phyloP scores from a whole-genome alignment of 2,797 vertebrate species.

The Aselliscus stoliczkanus region DNA sequence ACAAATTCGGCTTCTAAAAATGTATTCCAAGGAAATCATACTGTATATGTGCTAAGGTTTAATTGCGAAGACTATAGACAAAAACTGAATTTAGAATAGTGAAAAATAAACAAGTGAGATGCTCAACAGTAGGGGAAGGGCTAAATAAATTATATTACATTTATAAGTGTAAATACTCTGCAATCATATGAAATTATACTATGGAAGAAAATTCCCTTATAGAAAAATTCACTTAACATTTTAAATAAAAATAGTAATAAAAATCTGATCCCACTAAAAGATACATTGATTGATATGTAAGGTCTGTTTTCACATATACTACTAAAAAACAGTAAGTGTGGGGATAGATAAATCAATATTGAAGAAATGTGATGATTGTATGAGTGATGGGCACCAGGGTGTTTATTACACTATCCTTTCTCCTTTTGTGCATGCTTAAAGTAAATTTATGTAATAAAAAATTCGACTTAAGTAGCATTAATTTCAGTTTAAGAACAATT shows the following conservation, averaged over 20 bases:
- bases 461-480: neutral
- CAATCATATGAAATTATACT: neutral
- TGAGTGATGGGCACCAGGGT: neutral
- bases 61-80: neutral
- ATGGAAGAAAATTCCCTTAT: neutral
- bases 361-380: neutral
- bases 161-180: neutral
- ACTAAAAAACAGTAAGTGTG: neutral
- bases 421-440: neutral
- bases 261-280: neutral
- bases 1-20: neutral
- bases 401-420: neutral
- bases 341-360: neutral
- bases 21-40: constrained; percentile 20
- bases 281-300: neutral
- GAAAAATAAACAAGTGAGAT: constrained; percentile 26
- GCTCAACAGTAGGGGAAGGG: neutral
- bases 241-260: neutral
- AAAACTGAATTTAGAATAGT: constrained; percentile 29
- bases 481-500: neutral
- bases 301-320: neutral
- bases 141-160: neutral
- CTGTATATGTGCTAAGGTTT: neutral
- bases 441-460: neutral
- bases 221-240: neutral